These are phyloP conservation scores for Stenoptilia bipunctidactyla DNA, from an alignment of 2,888 invertebrate species.

Conservation along the genomic window DNA sequence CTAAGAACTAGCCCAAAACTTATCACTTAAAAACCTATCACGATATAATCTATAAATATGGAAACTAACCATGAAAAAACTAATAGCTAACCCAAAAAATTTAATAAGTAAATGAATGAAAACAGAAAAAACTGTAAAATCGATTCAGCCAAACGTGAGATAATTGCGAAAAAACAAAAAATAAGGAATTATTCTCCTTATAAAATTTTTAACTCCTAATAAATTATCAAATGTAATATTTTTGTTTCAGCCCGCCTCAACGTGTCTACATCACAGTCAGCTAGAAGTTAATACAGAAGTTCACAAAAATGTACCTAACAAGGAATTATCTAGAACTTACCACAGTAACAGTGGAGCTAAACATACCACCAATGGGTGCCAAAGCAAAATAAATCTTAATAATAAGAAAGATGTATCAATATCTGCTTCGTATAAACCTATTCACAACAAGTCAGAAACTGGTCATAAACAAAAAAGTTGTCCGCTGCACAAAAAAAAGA, in stretches of 20 bases:
- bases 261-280: constrained; percentile 59
- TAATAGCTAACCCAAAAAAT: too few relatives aligned
- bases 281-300: constrained; percentile 38
- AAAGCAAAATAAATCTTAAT: constrained; percentile 22
- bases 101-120: too few relatives aligned
- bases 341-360: background rate
- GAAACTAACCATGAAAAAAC: too few relatives aligned
- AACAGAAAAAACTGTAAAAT: too few relatives aligned
- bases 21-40: too few relatives aligned
- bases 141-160: too few relatives aligned
- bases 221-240: too few relatives aligned
- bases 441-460: constrained; percentile 54
- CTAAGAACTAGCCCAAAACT: too few relatives aligned
- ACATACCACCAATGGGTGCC: constrained; percentile 25
- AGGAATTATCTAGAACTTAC: constrained; percentile 14
- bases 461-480: constrained; percentile 51
- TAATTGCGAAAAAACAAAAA: too few relatives aligned
- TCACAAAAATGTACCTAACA: constrained; percentile 17
- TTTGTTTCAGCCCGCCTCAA: constrained; percentile 43
- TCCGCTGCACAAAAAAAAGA: constrained; percentile 48
- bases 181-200: too few relatives aligned
- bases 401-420: constrained; percentile 45
- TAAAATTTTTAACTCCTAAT: too few relatives aligned
- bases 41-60: too few relatives aligned
- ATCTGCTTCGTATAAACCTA: constrained; percentile 46